Evolutionary conservation across 1,140 invertebrate species (phyloP).

Genomic region (Caenorhabditis tropicalis): DNA sequence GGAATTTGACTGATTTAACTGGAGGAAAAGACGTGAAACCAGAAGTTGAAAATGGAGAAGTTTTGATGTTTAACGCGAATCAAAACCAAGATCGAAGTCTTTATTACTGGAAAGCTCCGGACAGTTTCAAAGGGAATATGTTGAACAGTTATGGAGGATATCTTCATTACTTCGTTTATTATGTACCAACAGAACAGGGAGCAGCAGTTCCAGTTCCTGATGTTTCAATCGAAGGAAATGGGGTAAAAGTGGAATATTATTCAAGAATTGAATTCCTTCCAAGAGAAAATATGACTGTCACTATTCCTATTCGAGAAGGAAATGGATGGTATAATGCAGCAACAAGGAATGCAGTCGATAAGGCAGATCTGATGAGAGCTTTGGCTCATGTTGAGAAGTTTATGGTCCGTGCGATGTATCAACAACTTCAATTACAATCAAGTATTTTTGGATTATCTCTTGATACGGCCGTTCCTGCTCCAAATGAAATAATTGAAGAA

Average conservation of each 20-base stretch:
- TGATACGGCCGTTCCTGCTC: slow-evolving; percentile 57
- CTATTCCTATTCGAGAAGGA: slow-evolving; percentile 61
- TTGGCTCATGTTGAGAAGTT: slow-evolving; percentile 82
- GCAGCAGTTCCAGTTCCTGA: slow-evolving; percentile 84
- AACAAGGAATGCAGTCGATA: slow-evolving; percentile 75
- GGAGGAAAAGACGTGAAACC: slow-evolving; percentile 64
- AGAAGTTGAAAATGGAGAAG: slow-evolving; percentile 65
- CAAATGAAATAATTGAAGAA: slow-evolving; percentile 33
- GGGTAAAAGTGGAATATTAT: slow-evolving; percentile 75
- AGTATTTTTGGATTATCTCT: slow-evolving; percentile 65
- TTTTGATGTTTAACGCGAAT: slow-evolving; percentile 71
- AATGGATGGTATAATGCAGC: slow-evolving; percentile 70
- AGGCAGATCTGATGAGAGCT: slow-evolving; percentile 83
- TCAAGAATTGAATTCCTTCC: slow-evolving; percentile 65
- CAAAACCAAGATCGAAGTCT: slow-evolving; percentile 79
- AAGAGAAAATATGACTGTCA: slow-evolving; percentile 61
- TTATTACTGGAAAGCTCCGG: slow-evolving; percentile 88
- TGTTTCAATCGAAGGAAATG: slow-evolving; percentile 80
- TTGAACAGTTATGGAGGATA: slow-evolving; percentile 84
- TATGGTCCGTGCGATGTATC: slow-evolving; percentile 87
- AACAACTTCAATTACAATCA: slow-evolving; percentile 87
- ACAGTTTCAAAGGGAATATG: slow-evolving; percentile 75
- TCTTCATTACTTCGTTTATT: slow-evolving; percentile 81
- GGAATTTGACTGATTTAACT: slow-evolving; percentile 73
- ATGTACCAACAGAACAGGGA: slow-evolving; percentile 85